Evolutionary conservation across 2,113 vertebrate species (phyloP), one percentile per base, ranked within the genome.

Genomic region (Pandion haliaetus): DNA sequence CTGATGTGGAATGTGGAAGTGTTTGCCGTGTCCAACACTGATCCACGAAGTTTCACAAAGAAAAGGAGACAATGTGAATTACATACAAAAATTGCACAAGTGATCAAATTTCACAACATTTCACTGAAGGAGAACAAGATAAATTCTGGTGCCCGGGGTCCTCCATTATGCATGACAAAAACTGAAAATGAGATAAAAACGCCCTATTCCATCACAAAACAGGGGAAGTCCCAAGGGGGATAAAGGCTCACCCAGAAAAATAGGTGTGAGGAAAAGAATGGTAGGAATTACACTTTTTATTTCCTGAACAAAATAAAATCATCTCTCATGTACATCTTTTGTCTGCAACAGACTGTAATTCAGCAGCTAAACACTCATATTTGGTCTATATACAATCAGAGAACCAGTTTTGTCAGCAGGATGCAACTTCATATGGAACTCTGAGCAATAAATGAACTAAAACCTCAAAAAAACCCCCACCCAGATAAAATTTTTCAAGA

Each of bases 221-320:
- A 59, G 59, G 17, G 23, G 10, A 94, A 71, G 17, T 73, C 63
- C n/a, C 45, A 32, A 83, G n/a, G 88, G 88, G 77, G 49, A 73
- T 49, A 87, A 79, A 55, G 45, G 38, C 63, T 95, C 63, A 81
- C 72, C 72, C 80, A 91, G 61, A 96, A 95, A 96, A 94, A 79
- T 0, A 81, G 65, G 78, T 82, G 40, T 55, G 24, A 90, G 28
- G 71, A 74, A 91, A 16, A 91, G 62, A 95, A 94, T 38, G 29
- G 23, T 62, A 91, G 36, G 38, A 82, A 42, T 66, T 79, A 38
- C 3, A 66, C 18, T 47, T 14, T 74, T 70, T 62, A 77, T 29
- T 88, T 61, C 26, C 79, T 71, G 47, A 93, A 84, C 13, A 61
- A 94, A 90, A 73, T 12, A 67, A 42, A 87, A 74, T 49, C 0